Evolutionary conservation across 2,888 invertebrate genomes (phyloP), one percentile per base, ranked within the genome.

Genomic region (Lissocephala sabroskyi): DNA sequence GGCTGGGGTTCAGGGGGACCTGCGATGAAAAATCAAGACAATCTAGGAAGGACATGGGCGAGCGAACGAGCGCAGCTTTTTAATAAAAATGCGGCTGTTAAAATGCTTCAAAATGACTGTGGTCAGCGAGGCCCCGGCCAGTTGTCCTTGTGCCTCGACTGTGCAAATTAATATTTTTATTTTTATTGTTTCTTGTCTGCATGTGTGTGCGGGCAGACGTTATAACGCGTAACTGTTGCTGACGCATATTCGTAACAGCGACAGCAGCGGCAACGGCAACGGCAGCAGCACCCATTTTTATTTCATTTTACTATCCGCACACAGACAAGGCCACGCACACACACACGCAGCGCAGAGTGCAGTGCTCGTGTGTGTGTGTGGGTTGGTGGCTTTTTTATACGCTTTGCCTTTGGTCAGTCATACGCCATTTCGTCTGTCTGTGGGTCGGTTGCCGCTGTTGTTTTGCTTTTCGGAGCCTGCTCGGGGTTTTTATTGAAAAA

Each of bases 401-500:
- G 49, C 35, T 60, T 45, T 50, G 48, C 51, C 36, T 55, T 30
- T 51, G 71, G 56, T 65, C 65, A 61, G 65, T 71, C 71, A 74
- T 64, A 70, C 65, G 75, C 67, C 67, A 74, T 60, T 75, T 67
- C 62, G 71, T 58, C 51, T 4, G 19, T 14, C 14, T n/a, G 29
- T 16, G 13, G 35, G 5, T 35, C 33, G 39, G 58, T 64, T 58
- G 52, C 55, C 50, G 58, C 55, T 47, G 48, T 50, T 65, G 54
- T 58, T n/a, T n/a, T 64, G 53, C 53, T 56, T 53, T 49, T 49
- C 57, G 62, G 52, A 32, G 45, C 45, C 47, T 61, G 61, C 74
- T 65, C 74, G 64, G 71, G n/a, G 71, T 74, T 74, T 65, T 74
- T 70, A 70, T 70, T 70, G 70, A 74, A 70, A 70, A 70, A 70